Evolutionary conservation across 2,797 vertebrate genomes (phyloP), one percentile per base, ranked within the genome.

Genomic region (Xiphophorus birchmanni): DNA sequence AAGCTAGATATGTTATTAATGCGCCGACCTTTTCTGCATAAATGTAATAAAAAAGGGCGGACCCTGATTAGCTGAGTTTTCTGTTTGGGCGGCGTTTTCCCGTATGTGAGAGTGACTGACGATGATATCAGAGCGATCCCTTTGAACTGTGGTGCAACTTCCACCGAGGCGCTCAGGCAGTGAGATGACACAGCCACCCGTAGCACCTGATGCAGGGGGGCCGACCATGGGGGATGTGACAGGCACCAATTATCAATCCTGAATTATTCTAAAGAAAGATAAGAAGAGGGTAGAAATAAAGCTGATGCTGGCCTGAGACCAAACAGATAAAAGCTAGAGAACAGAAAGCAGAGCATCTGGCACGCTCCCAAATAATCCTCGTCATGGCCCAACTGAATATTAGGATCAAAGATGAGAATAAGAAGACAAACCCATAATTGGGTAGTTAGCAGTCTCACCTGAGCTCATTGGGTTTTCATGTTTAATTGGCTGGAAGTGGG

Each of bases 211-310:
- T 78, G 88, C 77, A 79, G 85, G 88, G 78, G 85, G 87, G 86
- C 90, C 23, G 23, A 80, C 60, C 83, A 82, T 71, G 87, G 78
- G 84, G 85, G 80, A 83, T 52, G 86, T 92, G 93, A 92, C 94
- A 95, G 93, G 89, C 89, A 83, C 85, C 82, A 91, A 94, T 94
- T 93, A 95, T 91, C 87, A 91, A 87, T 85, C 86, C 84, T 83
- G 88, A 90, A 92, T 91, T 84, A 90, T 86, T 79, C 69, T 82
- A 58, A 82, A 91, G 89, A 86, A 88, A 92, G 52, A 54, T 26
- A 26, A 54, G 8, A 54, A 54, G 52, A 23, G 52, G 52, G 23
- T 23, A 8, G 52, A 54, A 48, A 26, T 54, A 54, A 89, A 86
- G 44, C 48, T 44, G 79, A 87, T 47, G 84, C 79, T 87, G 88